A percentile compares a stretch with the other conserved stretches of the same genome.
These are phyloP conservation scores for Myotis pilosus DNA, from an alignment of 2,797 vertebrate species.

Conservation along the genomic window DNA sequence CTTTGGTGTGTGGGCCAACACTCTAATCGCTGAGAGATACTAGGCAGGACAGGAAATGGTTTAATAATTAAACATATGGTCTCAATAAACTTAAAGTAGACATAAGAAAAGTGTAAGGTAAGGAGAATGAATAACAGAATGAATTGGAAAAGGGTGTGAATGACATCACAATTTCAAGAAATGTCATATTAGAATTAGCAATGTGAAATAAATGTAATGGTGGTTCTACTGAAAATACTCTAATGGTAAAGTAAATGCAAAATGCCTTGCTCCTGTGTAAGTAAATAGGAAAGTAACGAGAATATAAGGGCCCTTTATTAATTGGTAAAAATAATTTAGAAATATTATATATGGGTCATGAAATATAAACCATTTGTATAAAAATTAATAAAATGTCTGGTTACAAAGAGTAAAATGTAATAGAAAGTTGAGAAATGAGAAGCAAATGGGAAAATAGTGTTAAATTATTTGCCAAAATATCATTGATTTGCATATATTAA, in stretches of 20 bases:
- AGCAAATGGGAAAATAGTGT: neutral
- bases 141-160: neutral
- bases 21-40: too few species aligned
- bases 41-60: neutral
- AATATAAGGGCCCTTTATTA: neutral
- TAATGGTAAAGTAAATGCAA: neutral
- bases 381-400: neutral
- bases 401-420: neutral
- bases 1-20: too few species aligned
- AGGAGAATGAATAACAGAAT: neutral
- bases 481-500: neutral
- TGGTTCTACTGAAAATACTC: neutral
- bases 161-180: neutral
- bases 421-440: neutral
- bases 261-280: neutral
- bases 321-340: neutral
- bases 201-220: neutral
- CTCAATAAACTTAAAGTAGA: neutral
- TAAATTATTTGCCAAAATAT: neutral
- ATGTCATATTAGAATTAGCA: neutral
- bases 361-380: neutral
- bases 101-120: neutral
- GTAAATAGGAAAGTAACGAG: neutral
- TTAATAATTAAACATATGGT: neutral
- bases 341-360: neutral